These are phyloP conservation scores for Poecilia velifera DNA, from an alignment of 2,797 vertebrate species.

Conservation along the genomic window DNA sequence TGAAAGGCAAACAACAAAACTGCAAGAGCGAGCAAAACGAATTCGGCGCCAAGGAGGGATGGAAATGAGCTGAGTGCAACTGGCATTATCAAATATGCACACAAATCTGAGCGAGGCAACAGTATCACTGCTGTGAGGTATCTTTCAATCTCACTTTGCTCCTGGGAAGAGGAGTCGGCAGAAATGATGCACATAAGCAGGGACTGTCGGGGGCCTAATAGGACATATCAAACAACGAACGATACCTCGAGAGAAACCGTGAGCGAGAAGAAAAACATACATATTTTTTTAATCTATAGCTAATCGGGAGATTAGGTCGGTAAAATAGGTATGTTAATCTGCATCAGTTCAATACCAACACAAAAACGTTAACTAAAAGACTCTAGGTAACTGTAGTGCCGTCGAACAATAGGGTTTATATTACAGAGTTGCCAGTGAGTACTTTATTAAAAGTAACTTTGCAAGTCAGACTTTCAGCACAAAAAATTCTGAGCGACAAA, in stretches of 20 bases:
- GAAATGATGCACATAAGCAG: conserved; percentile 23
- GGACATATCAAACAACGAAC: conserved; percentile 45
- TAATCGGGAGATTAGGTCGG: conserved; percentile 18
- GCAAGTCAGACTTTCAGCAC: not conserved
- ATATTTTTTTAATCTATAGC: conserved; percentile 27
- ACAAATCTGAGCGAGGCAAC: conserved; percentile 44
- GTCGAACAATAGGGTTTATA: not conserved
- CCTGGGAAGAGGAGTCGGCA: conserved; percentile 39
- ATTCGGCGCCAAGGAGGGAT: conserved; percentile 55
- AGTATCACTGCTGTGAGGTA: conserved; percentile 39
- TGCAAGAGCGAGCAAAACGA: conserved; percentile 54
- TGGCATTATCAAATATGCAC: conserved; percentile 57
- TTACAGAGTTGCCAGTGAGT: not conserved
- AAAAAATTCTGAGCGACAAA: not conserved
- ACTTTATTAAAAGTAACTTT: not conserved
- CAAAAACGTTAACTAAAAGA: not conserved
- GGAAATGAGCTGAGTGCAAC: conserved; percentile 50
- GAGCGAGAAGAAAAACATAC: conserved; percentile 15
- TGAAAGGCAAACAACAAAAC: conserved; percentile 82
- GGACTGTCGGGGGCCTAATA: conserved; percentile 45
- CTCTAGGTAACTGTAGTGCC: not conserved
- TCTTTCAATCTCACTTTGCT: conserved; percentile 45
- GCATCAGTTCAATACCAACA: not conserved
- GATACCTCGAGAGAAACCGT: conserved; percentile 29
- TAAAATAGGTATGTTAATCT: conserved; percentile 1